Percentiles rank a stretch among this genome's conserved stretches.
Conservation (phyloP, 2,113 vertebrate species). For the Apteryx owenii region DNA sequence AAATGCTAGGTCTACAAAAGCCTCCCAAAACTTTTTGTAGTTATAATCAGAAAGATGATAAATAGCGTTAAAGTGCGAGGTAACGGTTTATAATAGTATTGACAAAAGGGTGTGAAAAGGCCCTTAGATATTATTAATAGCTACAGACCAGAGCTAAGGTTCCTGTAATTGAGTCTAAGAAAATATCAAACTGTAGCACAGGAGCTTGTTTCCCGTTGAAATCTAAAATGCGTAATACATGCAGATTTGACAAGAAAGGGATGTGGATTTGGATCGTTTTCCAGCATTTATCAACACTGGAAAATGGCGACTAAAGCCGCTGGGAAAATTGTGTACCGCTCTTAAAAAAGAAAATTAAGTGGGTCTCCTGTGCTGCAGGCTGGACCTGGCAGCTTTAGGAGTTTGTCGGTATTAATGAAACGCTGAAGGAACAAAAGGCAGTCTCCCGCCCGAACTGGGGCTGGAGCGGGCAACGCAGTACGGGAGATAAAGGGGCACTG, state of each 20-base stretch:
- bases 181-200: no score
- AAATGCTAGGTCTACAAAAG: background rate
- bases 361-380: no score
- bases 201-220: no score
- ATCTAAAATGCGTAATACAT: background rate
- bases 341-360: background rate
- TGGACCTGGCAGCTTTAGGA: no score
- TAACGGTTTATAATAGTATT: background rate
- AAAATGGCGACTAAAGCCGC: accelerated
- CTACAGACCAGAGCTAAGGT: accelerated
- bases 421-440: no score
- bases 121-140: accelerated
- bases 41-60: no score
- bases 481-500: background rate
- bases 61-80: background rate
- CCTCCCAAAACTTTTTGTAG: background rate
- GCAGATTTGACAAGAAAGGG: accelerated
- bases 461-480: no score
- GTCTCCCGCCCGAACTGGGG: no score
- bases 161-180: accelerated
- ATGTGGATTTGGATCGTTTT: accelerated
- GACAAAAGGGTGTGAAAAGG: accelerated
- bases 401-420: no score
- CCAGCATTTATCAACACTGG: no score
- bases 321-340: accelerated